Evolutionary conservation across 2,797 vertebrate species (phyloP).

Genomic region (Propithecus deckenii): DNA sequence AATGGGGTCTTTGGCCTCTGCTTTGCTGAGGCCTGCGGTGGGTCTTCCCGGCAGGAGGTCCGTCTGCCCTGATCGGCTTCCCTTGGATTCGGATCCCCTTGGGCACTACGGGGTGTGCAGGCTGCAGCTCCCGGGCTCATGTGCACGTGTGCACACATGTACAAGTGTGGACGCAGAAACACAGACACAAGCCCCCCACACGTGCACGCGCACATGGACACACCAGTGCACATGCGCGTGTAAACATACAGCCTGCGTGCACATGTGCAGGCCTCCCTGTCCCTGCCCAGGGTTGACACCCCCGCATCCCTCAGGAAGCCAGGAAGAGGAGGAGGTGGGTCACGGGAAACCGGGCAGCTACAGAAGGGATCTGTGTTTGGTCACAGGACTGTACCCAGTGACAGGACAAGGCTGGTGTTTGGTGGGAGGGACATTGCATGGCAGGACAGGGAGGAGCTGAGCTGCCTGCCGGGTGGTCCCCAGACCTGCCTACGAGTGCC

Average conservation of each 20-base stretch:
- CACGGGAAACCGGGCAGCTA: rapidly evolving
- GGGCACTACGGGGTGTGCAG: background rate
- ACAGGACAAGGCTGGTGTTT: rapidly evolving
- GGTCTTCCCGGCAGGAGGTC: background rate
- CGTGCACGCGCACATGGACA: rapidly evolving
- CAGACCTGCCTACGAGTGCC: rapidly evolving
- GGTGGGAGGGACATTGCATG: rapidly evolving
- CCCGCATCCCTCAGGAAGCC: background rate
- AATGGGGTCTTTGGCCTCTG: conserved; percentile 76
- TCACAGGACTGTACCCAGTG: background rate
- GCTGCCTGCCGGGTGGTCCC: rapidly evolving
- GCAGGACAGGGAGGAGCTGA: rapidly evolving
- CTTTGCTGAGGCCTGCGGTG: rapidly evolving
- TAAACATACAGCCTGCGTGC: rapidly evolving
- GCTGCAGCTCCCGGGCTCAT: rapidly evolving
- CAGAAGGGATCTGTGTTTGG: background rate
- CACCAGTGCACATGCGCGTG: rapidly evolving
- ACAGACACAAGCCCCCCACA: rapidly evolving
- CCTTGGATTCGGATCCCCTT: background rate
- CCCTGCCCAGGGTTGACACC: background rate
- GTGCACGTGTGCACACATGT: rapidly evolving
- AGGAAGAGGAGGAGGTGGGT: background rate
- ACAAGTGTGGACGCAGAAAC: rapidly evolving
- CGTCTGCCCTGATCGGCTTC: background rate
- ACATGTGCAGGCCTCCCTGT: rapidly evolving